phyloP scores from a whole-genome alignment of 2,888 invertebrate species.

The Aphelenchoides bicaudatus region DNA sequence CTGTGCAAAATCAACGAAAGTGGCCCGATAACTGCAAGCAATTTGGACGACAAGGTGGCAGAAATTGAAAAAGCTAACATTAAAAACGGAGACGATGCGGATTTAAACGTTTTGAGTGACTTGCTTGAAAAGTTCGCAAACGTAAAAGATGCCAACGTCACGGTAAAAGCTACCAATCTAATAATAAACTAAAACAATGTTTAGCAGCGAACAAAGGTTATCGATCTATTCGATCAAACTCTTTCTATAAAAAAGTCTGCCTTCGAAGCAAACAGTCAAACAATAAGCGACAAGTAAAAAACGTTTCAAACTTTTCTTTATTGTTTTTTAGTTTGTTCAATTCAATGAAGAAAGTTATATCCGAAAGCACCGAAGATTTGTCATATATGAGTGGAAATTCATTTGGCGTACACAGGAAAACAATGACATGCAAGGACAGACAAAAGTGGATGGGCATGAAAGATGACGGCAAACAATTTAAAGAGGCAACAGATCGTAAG shows the following conservation, averaged over 20 bases:
- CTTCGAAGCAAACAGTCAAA: background rate
- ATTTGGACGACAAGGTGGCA: background rate
- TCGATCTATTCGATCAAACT: background rate
- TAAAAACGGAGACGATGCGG: too few species aligned
- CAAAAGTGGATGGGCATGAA: conserved; percentile 4
- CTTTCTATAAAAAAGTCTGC: background rate
- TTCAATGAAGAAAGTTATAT: background rate
- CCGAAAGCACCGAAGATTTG: background rate
- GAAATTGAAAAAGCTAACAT: too few species aligned
- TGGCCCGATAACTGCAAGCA: background rate
- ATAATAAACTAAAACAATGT: background rate
- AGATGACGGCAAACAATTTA: conserved; percentile 9
- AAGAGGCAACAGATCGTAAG: too few species aligned
- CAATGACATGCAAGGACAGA: background rate
- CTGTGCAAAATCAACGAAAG: too few species aligned
- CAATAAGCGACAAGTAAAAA: background rate
- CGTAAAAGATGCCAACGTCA: background rate
- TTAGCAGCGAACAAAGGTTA: conserved; percentile 2
- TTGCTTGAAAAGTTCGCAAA: background rate
- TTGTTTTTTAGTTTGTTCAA: background rate
- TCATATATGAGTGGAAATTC: background rate
- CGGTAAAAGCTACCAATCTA: background rate
- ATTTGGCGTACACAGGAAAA: conserved; percentile 3
- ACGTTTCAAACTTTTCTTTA: background rate
- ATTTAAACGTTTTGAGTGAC: background rate